Base-by-base conservation (phyloP, 2,797 vertebrate genomes). In the Ceyx erithaca region DNA sequence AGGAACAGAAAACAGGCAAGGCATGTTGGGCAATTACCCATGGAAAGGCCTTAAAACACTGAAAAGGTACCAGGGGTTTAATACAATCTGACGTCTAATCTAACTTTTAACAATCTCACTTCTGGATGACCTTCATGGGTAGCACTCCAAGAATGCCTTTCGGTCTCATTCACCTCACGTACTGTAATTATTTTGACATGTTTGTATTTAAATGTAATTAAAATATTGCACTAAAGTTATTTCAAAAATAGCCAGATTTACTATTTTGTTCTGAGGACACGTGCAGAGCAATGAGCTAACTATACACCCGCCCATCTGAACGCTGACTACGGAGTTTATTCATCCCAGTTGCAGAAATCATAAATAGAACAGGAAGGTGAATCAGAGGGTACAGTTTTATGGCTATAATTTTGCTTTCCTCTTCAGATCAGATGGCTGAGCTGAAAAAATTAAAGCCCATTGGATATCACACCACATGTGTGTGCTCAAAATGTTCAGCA, bases 351-450 rank as follows among this genome's bases (percentile, higher is more conserved):
- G 92, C 94, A 96, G 64, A 96, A 95, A 91, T 92, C 92, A 83
- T 85, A 95, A 95, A 94, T 96, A 94, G 95, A 86, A 91, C 90
- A 94, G 93, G 94, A 96, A 96, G 94, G 94, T 95, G 94, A 96
- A 95, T 78, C 91, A 94, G 87, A 96, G 94, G 91, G 80, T 94
- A 92, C 26, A n/a, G 61, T 79, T 94, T 85, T 89, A 91, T 10
- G 51, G 68, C 82, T 94, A 80, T 86, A 93, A 94, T 95, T 95
- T 90, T 92, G 67, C 89, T 92, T 88, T 80, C 80, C 70, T 95
- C 92, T 85, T 96, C 80, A 92, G 67, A 91, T 96, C 80, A 94
- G 80, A 85, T 94, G 87, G 59, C 64, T 87, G 82, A 87, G 58
- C 51, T 57, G n/a, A 45, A 92, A 90, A 72, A 94, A 95, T 87